Conservation (phyloP, 2,113 vertebrate species). For the Nematolebias whitei region DNA sequence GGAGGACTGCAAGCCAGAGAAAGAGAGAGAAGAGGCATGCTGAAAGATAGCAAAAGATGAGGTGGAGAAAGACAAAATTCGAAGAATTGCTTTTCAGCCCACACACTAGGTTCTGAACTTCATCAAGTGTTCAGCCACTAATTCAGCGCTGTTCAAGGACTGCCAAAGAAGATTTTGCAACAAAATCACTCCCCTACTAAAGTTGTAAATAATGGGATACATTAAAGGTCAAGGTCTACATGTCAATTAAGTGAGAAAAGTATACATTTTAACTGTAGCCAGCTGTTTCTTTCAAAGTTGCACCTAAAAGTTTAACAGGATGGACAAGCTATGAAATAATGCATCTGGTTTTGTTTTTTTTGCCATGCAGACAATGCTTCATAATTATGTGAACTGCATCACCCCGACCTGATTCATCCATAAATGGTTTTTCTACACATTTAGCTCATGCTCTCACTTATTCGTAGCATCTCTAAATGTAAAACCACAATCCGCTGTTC, state of each 20-base stretch:
- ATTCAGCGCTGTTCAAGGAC: slow-evolving; percentile 68
- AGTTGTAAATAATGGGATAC: slow-evolving; percentile 67
- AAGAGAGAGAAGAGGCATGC: slow-evolving; percentile 44
- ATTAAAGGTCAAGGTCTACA: slow-evolving; percentile 65
- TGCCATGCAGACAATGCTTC: not conserved
- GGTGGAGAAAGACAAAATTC: slow-evolving; percentile 66
- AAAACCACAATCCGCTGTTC: slow-evolving; percentile 33
- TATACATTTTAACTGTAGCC: slow-evolving; percentile 45
- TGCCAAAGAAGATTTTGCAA: slow-evolving; percentile 59
- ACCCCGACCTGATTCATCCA: slow-evolving; percentile 22
- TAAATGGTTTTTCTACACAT: slow-evolving; percentile 45
- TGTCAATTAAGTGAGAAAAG: slow-evolving; percentile 49
- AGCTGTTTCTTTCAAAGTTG: slow-evolving; percentile 40
- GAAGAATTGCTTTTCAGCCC: slow-evolving; percentile 65
- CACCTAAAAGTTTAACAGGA: slow-evolving; percentile 4
- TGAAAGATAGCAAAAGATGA: slow-evolving; percentile 60
- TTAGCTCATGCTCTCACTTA: slow-evolving; percentile 51
- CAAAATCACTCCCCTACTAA: slow-evolving; percentile 62
- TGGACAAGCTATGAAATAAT: slow-evolving; percentile 8
- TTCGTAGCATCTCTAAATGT: slow-evolving; percentile 57
- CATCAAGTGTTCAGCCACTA: slow-evolving; percentile 60
- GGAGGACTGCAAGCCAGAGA: slow-evolving; percentile 49
- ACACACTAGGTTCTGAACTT: slow-evolving; percentile 65
- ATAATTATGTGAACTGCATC: slow-evolving; percentile 4
- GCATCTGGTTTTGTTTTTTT: not conserved